Percentiles rank a stretch among this genome's conserved stretches.
Evolutionary conservation across 1,140 invertebrate species (phyloP).

Genomic region (Yoshiicerus persimilis): DNA sequence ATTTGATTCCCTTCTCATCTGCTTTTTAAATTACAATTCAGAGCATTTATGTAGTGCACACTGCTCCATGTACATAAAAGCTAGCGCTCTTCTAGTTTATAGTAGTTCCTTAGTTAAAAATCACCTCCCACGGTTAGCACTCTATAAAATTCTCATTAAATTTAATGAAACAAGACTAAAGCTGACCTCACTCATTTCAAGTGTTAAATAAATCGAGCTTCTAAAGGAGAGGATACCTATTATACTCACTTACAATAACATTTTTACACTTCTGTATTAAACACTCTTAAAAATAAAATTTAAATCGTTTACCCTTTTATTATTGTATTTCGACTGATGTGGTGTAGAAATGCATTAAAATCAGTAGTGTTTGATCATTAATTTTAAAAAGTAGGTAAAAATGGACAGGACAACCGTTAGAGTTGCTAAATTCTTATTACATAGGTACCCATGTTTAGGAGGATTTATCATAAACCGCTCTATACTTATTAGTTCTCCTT

Average conservation of each 20-base stretch:
- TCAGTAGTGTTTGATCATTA: too few species aligned
- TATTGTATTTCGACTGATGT: too few species aligned
- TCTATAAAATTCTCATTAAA: neutral
- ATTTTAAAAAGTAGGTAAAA: neutral
- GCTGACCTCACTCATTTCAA: neutral
- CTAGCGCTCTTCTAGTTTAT: too few species aligned
- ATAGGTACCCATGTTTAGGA: neutral
- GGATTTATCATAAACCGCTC: neutral
- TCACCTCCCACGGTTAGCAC: slow-evolving; percentile 8
- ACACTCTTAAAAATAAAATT: slow-evolving; percentile 6
- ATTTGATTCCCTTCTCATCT: neutral
- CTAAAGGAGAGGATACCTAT: too few species aligned
- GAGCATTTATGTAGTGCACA: too few species aligned
- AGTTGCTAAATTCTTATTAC: neutral
- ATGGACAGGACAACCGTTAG: neutral
- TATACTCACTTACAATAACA: neutral
- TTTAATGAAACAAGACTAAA: neutral
- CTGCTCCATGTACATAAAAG: too few species aligned
- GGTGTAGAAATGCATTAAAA: too few species aligned
- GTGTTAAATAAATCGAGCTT: neutral
- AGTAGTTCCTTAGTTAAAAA: too few species aligned
- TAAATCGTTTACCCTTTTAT: too few species aligned
- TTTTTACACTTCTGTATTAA: neutral
- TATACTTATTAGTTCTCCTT: too few species aligned
- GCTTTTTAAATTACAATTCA: neutral